phyloP scores from a whole-genome alignment of 2,888 invertebrate species.

The Dexiosoma caninum region DNA sequence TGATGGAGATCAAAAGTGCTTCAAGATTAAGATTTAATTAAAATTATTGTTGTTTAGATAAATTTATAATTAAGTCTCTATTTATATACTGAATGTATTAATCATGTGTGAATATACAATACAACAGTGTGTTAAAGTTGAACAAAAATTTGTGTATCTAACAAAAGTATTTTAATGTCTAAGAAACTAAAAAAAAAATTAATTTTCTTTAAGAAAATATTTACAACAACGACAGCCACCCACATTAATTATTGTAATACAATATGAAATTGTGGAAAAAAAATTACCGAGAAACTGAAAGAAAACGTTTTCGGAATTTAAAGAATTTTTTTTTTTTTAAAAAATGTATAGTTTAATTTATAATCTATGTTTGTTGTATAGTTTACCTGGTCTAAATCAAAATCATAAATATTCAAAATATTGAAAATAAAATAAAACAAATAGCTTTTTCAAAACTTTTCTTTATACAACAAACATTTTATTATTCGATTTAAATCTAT shows the following conservation, averaged over 20 bases:
- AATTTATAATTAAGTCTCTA: constrained; percentile 28
- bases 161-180: neutral
- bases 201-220: neutral
- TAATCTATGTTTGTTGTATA: neutral
- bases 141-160: neutral
- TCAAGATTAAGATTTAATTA: constrained; percentile 34
- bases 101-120: constrained; percentile 8
- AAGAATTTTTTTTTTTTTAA: neutral
- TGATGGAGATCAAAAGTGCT: constrained; percentile 52
- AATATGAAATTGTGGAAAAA: neutral
- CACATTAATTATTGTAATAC: neutral
- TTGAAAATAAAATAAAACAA: no score
- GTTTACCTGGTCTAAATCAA: no score
- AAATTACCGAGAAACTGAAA: neutral
- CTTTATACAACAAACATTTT: no score
- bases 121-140: neutral
- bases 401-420: no score
- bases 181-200: neutral
- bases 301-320: neutral
- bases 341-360: neutral
- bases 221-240: neutral
- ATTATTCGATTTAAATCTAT: no score
- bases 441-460: no score
- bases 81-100: constrained; percentile 18
- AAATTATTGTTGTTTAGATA: constrained; percentile 64